These are phyloP conservation scores for Onychostoma macrolepis DNA, from an alignment of 2,113 vertebrate genomes.

Conservation along the genomic window DNA sequence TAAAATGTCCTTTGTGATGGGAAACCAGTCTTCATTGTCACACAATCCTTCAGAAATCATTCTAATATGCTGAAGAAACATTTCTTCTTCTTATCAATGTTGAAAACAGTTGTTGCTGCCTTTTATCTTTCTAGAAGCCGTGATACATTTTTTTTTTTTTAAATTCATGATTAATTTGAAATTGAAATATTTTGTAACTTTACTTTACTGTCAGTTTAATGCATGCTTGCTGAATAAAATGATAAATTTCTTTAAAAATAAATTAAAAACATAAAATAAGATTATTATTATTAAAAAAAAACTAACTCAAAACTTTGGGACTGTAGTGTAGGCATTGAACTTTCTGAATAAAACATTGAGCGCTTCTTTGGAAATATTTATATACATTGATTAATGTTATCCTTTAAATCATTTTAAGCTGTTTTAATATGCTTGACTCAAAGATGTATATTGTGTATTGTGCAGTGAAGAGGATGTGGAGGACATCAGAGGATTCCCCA, in stretches of 20 bases:
- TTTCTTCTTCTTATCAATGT: background rate
- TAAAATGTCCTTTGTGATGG: background rate
- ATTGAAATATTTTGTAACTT: background rate
- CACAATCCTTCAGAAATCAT: background rate
- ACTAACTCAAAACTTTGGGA: background rate
- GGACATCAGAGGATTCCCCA: slow-evolving; percentile 73
- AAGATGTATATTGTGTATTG: background rate
- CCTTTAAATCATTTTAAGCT: too few relatives aligned
- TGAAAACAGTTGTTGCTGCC: background rate
- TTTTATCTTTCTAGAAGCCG: background rate
- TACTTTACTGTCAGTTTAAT: background rate
- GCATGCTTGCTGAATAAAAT: background rate
- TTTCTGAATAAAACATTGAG: background rate
- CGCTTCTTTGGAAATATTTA: too few relatives aligned
- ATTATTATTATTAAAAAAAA: background rate
- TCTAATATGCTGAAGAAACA: background rate
- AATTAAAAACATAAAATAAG: background rate
- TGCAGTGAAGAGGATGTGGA: slow-evolving; percentile 85
- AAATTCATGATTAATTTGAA: background rate
- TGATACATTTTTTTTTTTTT: background rate
- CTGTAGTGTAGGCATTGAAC: background rate
- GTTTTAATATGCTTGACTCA: background rate
- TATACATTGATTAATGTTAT: too few relatives aligned
- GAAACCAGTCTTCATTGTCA: background rate
- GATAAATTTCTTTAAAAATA: background rate